Evolutionary conservation across 53 echinoderm and acorn worm species (phyloP).

Genomic region (Mesocentrotus franciscanus): DNA sequence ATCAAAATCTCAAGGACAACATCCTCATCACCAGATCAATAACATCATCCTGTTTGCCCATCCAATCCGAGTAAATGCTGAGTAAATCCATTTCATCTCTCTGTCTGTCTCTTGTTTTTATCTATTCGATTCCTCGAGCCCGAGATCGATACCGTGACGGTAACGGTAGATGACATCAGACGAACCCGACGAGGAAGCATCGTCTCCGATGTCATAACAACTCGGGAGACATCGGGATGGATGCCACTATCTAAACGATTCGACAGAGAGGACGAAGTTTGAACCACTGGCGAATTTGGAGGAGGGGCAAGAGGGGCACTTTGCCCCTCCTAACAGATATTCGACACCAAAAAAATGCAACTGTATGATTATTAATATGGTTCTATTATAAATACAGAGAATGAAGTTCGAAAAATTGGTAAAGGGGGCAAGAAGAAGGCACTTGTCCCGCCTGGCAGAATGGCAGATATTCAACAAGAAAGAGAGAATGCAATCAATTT

Average conservation of each 20-base stretch:
- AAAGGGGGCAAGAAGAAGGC: no score
- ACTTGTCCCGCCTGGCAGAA: no score
- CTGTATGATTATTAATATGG: no score
- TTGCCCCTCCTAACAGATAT: no score
- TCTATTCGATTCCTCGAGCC: neutral
- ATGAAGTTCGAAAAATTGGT: no score
- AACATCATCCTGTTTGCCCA: constrained; percentile 2
- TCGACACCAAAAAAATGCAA: no score
- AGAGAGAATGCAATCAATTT: no score
- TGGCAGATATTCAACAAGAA: no score
- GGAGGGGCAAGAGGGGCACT: no score
- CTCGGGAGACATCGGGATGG: constrained; percentile 14
- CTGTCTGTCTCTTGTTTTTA: constrained; percentile 4
- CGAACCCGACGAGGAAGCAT: constrained; percentile 42
- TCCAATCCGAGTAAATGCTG: neutral
- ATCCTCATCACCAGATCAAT: neutral
- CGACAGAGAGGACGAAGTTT: constrained; percentile 23
- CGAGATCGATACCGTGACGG: constrained; percentile 44
- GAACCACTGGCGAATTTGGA: no score
- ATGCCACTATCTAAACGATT: constrained; percentile 22
- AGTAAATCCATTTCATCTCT: neutral
- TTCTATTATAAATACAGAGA: no score
- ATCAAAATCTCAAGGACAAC: neutral
- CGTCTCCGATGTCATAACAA: constrained; percentile 53
- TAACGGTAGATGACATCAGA: constrained; percentile 26